phyloP scores from a whole-genome alignment of 1,140 invertebrate genomes.

The Scylla paramamosain region DNA sequence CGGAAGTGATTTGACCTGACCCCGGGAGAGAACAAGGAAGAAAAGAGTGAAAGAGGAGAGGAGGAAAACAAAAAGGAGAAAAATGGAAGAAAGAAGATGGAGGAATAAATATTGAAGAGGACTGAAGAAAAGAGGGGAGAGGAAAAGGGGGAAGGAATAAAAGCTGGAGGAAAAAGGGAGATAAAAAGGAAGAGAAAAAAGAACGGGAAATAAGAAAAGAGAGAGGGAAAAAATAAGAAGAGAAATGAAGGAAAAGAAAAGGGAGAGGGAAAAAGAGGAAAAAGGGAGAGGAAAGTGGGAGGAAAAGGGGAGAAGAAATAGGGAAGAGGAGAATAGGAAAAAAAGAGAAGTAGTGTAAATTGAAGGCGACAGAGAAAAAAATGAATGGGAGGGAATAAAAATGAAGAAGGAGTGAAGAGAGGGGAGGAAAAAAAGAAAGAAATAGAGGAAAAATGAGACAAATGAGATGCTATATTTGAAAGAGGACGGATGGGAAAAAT shows the following conservation, averaged over 20 bases:
- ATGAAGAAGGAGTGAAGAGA: not conserved
- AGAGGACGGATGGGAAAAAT: not conserved
- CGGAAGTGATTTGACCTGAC: no score
- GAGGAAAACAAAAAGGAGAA: slow-evolving; percentile 11
- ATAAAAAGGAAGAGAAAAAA: not conserved
- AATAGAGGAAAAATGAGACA: not conserved
- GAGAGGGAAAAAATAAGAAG: no score
- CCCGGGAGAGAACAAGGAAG: not conserved
- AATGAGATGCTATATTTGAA: not conserved
- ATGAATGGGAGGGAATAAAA: not conserved
- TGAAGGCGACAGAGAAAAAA: not conserved
- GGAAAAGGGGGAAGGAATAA: not conserved
- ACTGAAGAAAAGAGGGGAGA: not conserved
- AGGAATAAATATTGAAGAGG: not conserved
- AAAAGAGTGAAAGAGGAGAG: not conserved
- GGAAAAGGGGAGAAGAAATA: not conserved
- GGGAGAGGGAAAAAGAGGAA: not conserved
- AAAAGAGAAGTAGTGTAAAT: not conserved
- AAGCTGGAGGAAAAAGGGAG: not conserved
- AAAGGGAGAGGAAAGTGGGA: not conserved
- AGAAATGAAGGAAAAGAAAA: not conserved
- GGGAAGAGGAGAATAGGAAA: not conserved
- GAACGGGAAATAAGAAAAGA: not conserved
- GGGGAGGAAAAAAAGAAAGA: not conserved
- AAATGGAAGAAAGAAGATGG: not conserved